phyloP scores from a whole-genome alignment of 2,797 vertebrate species.

The Spinus pinus region DNA sequence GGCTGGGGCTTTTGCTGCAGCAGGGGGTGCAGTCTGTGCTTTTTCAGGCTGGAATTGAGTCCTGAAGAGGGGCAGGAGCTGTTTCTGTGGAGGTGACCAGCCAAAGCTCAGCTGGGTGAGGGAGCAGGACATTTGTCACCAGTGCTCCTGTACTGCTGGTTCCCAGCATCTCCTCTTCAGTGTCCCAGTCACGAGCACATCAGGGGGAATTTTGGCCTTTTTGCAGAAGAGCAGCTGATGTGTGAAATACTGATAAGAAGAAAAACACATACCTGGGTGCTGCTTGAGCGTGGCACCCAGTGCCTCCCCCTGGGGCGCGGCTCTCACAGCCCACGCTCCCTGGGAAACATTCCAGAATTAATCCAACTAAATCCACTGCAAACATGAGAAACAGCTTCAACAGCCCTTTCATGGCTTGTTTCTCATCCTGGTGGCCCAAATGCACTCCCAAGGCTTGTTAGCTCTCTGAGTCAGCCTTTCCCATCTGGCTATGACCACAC shows the following conservation, averaged over 20 bases:
- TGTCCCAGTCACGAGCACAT: neutral
- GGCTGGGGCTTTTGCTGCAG: neutral
- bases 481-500: neutral
- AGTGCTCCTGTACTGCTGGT: neutral
- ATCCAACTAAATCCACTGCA: neutral
- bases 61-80: neutral
- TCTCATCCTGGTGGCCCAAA: neutral
- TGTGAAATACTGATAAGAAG: slow-evolving; percentile 26
- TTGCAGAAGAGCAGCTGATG: neutral
- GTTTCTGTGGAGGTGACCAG: neutral
- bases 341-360: neutral
- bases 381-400: neutral
- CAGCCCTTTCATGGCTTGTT: neutral
- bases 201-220: neutral
- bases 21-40: neutral
- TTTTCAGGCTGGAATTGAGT: neutral
- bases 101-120: neutral
- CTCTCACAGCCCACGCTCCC: neutral
- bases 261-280: slow-evolving; percentile 35
- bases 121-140: neutral
- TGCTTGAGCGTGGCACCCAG: neutral
- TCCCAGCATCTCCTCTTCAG: neutral
- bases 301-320: neutral
- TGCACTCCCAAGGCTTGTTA: neutral
- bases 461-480: neutral